These are phyloP conservation scores for Nerophis lumbriciformis DNA, from an alignment of 2,113 vertebrate species.

Conservation along the genomic window DNA sequence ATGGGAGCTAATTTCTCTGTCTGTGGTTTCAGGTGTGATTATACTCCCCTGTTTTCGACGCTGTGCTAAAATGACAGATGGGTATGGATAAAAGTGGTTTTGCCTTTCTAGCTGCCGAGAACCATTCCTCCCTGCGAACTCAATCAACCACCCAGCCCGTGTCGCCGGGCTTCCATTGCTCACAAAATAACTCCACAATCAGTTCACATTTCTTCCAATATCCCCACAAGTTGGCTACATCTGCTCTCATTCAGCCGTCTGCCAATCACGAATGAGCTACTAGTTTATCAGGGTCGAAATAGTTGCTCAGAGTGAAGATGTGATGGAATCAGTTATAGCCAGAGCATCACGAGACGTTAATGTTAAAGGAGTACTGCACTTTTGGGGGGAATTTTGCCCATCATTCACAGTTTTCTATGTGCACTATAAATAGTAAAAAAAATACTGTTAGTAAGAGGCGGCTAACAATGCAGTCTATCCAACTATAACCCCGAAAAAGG, in stretches of 20 bases:
- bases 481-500: too few species aligned
- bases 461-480: too few species aligned
- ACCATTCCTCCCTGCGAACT: slow-evolving; percentile 47
- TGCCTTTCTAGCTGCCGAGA: slow-evolving; percentile 46
- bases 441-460: too few species aligned
- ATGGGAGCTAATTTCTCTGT: slow-evolving; percentile 16
- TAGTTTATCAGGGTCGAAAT: slow-evolving; percentile 32
- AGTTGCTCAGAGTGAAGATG: slow-evolving; percentile 29
- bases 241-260: slow-evolving; percentile 36
- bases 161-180: slow-evolving; percentile 53
- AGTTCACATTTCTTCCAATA: slow-evolving; percentile 55
- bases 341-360: slow-evolving; percentile 39
- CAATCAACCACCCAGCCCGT: slow-evolving; percentile 52
- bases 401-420: too few species aligned
- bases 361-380: slow-evolving; percentile 2
- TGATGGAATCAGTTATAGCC: slow-evolving; percentile 40
- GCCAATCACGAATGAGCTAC: slow-evolving; percentile 41
- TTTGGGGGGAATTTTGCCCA: too few species aligned
- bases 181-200: slow-evolving; percentile 64
- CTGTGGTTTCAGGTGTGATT: slow-evolving; percentile 45
- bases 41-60: slow-evolving; percentile 49
- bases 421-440: too few species aligned
- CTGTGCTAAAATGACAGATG: slow-evolving; percentile 52
- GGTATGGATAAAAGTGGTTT: slow-evolving; percentile 53
- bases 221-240: slow-evolving; percentile 46